Evolutionary conservation across 2,113 vertebrate species (phyloP), one percentile per base, ranked within the genome.

Genomic region (Cepphus grylle): DNA sequence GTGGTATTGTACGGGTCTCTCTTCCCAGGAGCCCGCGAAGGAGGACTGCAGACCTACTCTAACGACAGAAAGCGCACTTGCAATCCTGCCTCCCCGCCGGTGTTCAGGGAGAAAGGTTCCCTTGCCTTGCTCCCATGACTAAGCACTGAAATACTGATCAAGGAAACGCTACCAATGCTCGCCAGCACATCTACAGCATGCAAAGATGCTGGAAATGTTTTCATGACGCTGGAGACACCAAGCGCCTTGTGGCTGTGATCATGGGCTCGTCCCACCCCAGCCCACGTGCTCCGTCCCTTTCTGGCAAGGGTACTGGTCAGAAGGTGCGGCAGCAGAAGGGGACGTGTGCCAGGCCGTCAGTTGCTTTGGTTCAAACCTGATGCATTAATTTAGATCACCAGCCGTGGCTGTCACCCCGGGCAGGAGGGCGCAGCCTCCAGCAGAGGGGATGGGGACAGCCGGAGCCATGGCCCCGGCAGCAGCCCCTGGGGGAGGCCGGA

Each of bases 261-360:
- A 59, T 27, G 16, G 16, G 59, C 63, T 43, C 4, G 27, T 20
- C 21, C 63, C 26, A 23, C 12, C 45, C 50, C 17, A 4, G 66
- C 58, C 40, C 2, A 0, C 6, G 19, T 0, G 2, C 22, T 11
- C 38, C 2, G 1, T 5, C 34, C 32, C 29, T 2, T 11, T 30
- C 40, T 12, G 34, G 29, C 4, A 5, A 38, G 30, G 55, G 36
- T 20, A 14, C 36, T 12, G 56, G 25, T 12, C 7, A 20, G 62
- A 26, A 84, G 23, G 43, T 32, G 80, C 3, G 7, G 12, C 56
- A 34, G 63, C 63, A 66, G 50, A 34, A 63, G 43, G 45, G 40
- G 36, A 47, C 38, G 12, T 2, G 12, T 0, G 3, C 16, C 66
- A 56, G 67, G 15, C 40, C 43, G n/a, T 32, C 78, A 7, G 36